Evolutionary conservation across 2,797 vertebrate species (phyloP).

Genomic region (Kryptolebias ocellatus): DNA sequence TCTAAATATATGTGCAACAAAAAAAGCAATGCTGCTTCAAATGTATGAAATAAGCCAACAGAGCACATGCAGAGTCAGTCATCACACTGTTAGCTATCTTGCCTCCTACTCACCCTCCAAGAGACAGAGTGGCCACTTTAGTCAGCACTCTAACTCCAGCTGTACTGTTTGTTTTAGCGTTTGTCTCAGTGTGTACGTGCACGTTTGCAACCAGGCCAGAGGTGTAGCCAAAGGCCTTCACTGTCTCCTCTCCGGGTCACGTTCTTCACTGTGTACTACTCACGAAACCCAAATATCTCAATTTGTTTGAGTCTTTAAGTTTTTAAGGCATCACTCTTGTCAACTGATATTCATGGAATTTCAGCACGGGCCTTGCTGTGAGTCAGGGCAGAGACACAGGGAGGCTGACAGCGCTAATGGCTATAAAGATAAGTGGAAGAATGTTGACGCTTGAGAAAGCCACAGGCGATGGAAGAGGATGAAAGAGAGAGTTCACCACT

Average conservation of each 20-base stretch:
- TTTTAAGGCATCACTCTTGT: constrained; percentile 63
- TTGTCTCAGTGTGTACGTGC: constrained; percentile 12
- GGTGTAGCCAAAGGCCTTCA: constrained; percentile 37
- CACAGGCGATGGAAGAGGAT: constrained; percentile 76
- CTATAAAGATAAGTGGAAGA: constrained; percentile 86
- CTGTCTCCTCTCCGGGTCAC: constrained; percentile 34
- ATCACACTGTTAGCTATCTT: constrained; percentile 16
- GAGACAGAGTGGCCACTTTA: constrained; percentile 33
- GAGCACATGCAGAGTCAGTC: background rate
- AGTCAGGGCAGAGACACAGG: constrained; percentile 80
- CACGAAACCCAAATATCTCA: constrained; percentile 72
- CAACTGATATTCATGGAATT: constrained; percentile 80
- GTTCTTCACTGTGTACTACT: constrained; percentile 65
- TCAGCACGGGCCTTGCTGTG: constrained; percentile 67
- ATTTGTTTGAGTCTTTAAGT: constrained; percentile 69
- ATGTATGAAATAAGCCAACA: background rate
- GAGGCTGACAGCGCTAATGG: constrained; percentile 83
- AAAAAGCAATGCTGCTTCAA: background rate
- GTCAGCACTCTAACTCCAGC: constrained; percentile 10
- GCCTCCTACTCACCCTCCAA: constrained; percentile 5
- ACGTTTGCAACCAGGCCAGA: constrained; percentile 27
- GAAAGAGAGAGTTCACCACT: constrained; percentile 75
- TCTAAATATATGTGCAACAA: background rate
- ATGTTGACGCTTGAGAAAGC: constrained; percentile 77
- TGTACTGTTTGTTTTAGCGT: constrained; percentile 45